phyloP scores from a whole-genome alignment of 2,888 invertebrate genomes.

The Dexiosoma caninum region DNA sequence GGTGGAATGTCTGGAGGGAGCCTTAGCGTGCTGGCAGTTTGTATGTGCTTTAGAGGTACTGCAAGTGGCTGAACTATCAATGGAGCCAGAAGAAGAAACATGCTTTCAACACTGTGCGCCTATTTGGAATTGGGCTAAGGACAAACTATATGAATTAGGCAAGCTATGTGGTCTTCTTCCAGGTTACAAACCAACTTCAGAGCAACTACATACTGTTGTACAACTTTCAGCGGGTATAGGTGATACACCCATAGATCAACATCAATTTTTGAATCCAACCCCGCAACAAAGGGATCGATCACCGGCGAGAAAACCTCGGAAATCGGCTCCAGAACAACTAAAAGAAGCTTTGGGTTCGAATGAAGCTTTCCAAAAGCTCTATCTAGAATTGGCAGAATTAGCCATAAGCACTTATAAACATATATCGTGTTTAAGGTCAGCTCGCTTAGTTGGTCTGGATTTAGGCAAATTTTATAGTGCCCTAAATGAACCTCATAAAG shows the following conservation, averaged over 20 bases:
- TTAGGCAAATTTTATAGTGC: conserved; percentile 94
- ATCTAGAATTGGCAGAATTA: conserved; percentile 94
- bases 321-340: conserved; percentile 85
- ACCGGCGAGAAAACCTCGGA: conserved; percentile 78
- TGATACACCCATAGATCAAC: conserved; percentile 81
- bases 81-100: conserved; percentile 83
- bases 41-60: conserved; percentile 93
- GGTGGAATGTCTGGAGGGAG: conserved; percentile 88
- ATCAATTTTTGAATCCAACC: conserved; percentile 72
- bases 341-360: conserved; percentile 94
- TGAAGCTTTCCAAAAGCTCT: conserved; percentile 92
- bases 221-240: conserved; percentile 95
- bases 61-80: conserved; percentile 86
- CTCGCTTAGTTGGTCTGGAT: conserved; percentile 91
- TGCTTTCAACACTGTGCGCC: conserved; percentile 92
- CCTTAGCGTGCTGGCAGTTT: conserved; percentile 94
- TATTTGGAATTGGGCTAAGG: conserved; percentile 91
- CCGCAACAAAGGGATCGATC: conserved; percentile 78
- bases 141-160: conserved; percentile 87
- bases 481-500: conserved; percentile 90
- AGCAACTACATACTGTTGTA: conserved; percentile 93
- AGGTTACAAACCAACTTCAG: conserved; percentile 87
- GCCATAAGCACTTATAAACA: conserved; percentile 98
- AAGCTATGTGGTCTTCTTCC: conserved; percentile 94
- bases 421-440: conserved; percentile 88